Evolutionary conservation across 2,888 invertebrate species (phyloP).

Genomic region (Eulithis testata): DNA sequence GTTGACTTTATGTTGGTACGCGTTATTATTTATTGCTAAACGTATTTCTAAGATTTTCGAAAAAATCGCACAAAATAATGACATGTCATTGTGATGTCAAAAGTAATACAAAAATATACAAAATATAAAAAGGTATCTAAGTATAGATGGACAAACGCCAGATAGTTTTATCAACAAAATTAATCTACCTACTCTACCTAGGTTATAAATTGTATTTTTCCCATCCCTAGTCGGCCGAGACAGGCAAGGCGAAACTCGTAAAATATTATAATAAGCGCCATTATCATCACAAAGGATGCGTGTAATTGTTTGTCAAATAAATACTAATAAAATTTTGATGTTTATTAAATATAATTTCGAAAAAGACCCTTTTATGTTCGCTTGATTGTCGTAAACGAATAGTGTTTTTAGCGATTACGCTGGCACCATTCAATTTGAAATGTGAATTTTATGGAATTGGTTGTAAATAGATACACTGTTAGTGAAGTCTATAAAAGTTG

Average conservation of each 20-base stretch:
- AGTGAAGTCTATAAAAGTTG: slow-evolving; percentile 8
- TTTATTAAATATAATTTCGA: slow-evolving; percentile 81
- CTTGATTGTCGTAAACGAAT: slow-evolving; percentile 62
- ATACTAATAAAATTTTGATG: slow-evolving; percentile 81
- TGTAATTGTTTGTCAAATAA: slow-evolving; percentile 85
- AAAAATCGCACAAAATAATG: no score
- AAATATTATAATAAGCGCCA: slow-evolving; percentile 79
- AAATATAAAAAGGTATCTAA: no score
- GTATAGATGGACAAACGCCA: no score
- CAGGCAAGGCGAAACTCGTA: slow-evolving; percentile 62
- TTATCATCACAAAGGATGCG: slow-evolving; percentile 82
- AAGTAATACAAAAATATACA: no score
- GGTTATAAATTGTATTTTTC: slow-evolving; percentile 10
- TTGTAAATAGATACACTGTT: slow-evolving; percentile 22
- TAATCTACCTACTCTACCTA: no score
- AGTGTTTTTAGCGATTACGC: slow-evolving; percentile 48
- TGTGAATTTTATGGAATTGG: slow-evolving; percentile 38
- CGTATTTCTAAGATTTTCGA: no score
- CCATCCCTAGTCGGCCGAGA: slow-evolving; percentile 57
- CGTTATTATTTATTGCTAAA: no score
- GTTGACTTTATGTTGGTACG: no score
- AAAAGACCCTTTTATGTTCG: slow-evolving; percentile 63
- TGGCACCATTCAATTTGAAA: slow-evolving; percentile 37
- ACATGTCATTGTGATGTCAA: no score
- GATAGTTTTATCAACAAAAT: no score